Evolutionary conservation across 2,797 vertebrate species (phyloP).

Genomic region (Emydoidea blandingii): DNA sequence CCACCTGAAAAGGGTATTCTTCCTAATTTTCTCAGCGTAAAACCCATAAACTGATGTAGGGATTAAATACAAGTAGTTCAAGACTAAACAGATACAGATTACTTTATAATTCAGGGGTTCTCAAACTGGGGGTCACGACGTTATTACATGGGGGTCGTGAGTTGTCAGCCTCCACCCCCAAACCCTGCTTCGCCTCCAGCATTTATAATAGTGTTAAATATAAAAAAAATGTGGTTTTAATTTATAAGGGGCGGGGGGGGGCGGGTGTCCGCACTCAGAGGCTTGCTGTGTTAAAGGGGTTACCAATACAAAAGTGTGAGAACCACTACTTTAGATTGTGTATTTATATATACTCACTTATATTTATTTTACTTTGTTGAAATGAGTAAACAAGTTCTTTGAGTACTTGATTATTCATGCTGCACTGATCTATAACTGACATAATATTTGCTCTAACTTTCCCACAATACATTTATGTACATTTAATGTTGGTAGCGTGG

Average conservation of each 20-base stretch:
- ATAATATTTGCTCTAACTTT: background rate
- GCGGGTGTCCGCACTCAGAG: too few relatives aligned
- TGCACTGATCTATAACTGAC: slow-evolving; percentile 5
- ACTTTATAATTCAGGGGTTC: background rate
- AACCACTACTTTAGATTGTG: background rate
- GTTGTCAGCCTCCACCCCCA: too few relatives aligned
- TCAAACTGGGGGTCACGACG: too few relatives aligned
- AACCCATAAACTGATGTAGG: background rate
- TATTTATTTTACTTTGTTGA: background rate
- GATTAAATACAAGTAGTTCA: background rate
- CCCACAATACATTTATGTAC: background rate
- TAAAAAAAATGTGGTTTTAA: too few relatives aligned
- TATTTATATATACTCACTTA: background rate
- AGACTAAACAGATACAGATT: background rate
- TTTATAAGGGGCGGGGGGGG: too few relatives aligned
- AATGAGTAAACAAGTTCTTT: background rate
- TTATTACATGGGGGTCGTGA: too few relatives aligned
- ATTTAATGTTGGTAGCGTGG: background rate
- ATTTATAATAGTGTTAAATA: too few relatives aligned
- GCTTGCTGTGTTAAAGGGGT: too few relatives aligned
- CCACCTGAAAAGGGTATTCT: background rate
- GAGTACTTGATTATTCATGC: slow-evolving; percentile 27
- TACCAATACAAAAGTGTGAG: too few relatives aligned
- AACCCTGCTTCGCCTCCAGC: too few relatives aligned
- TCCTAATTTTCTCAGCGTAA: background rate